Evolutionary conservation across 2,888 invertebrate species (phyloP), one percentile per base, ranked within the genome.

Genomic region (Sepiola atlantica): DNA sequence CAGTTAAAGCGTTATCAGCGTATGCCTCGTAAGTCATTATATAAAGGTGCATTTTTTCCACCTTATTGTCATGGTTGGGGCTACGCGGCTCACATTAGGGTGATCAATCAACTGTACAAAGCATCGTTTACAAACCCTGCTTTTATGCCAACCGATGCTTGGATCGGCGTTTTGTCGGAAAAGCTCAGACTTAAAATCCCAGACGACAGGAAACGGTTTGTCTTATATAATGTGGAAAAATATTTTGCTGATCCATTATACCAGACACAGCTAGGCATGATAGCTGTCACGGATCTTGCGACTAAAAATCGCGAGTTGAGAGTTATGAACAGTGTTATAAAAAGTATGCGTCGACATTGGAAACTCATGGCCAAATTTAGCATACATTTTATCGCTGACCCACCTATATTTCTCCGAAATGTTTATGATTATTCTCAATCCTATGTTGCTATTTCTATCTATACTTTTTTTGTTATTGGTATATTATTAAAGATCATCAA

Each of bases 61-160:
- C 45, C 45, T 18, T 93, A 45, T 55, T 93, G 93, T 55, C 55
- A 55, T 93, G 93, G 93, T 18, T 35, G 24, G 14, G 93, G n/a
- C 1, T 93, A 93, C 35, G 93, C 28, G 32, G 93, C 93, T 24
- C 93, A 54, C 14, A 93, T 93, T 35, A 54, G 28, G 10, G 55
- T 93, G 14, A 93, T 93, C 24, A 45, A 55, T 10, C 10, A 93
- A 55, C n/a, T 93, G 4, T 93, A 93, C 28, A 35, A 45, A 32
- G 55, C n/a, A 10, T 55, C 55, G 10, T 55, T 93, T 20, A 3
- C 35, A 21, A 93, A 54, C 24, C 45, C 24, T 3, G 1, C 20
- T 20, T 32, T 93, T 12, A 93, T 93, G 93, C 93, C 93, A 0
- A 32, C 45, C 54, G 93, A 93, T 93, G 55, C 55, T 93, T 93